Percentiles rank a stretch among this genome's conserved stretches.
Evolutionary conservation across 2,888 invertebrate genomes (phyloP).

Genomic region (Boloria euphrosyne): DNA sequence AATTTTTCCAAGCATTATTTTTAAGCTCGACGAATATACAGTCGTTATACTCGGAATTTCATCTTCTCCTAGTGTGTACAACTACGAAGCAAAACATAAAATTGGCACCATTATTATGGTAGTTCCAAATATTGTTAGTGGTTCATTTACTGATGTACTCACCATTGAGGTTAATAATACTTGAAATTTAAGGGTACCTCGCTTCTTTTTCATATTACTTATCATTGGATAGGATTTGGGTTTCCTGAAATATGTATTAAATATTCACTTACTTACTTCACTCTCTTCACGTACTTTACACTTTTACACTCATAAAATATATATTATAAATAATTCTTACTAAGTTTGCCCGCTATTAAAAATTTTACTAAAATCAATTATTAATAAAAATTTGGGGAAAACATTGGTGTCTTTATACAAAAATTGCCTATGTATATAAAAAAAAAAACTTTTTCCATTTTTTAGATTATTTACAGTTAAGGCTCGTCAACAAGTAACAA

Average conservation of each 20-base stretch:
- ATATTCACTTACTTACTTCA: neutral
- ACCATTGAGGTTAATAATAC: conserved; percentile 74
- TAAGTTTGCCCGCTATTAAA: too few species aligned
- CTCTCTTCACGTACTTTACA: too few species aligned
- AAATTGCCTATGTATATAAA: too few species aligned
- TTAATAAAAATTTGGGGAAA: too few species aligned
- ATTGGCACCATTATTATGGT: neutral
- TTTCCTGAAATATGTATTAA: conserved; percentile 52
- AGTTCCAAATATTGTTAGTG: neutral
- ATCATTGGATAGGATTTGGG: conserved; percentile 74
- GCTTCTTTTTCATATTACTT: conserved; percentile 74
- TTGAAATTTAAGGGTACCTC: conserved; percentile 76
- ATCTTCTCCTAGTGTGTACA: conserved; percentile 84
- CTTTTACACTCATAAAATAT: too few species aligned
- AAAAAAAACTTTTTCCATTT: too few species aligned
- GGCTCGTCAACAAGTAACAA: too few species aligned
- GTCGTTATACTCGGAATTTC: conserved; percentile 88
- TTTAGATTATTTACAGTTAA: too few species aligned
- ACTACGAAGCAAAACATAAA: conserved; percentile 55
- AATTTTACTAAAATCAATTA: too few species aligned
- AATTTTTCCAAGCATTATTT: conserved; percentile 62
- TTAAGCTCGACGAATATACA: conserved; percentile 82
- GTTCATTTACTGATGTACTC: conserved; percentile 47
- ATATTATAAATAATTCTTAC: too few species aligned
- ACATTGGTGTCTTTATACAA: too few species aligned